These are phyloP conservation scores for Heterotis niloticus DNA, from an alignment of 2,113 vertebrate genomes.

Conservation along the genomic window DNA sequence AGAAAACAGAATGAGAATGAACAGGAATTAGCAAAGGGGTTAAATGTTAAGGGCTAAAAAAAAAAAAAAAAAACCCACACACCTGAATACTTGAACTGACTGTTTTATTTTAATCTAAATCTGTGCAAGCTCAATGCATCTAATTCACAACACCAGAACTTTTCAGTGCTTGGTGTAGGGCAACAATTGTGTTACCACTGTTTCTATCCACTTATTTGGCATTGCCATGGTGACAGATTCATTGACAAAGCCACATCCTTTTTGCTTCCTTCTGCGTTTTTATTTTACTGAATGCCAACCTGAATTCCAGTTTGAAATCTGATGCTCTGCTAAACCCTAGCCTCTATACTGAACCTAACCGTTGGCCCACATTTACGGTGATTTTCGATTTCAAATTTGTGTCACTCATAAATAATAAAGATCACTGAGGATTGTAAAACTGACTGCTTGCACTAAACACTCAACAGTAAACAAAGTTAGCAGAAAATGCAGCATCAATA, in stretches of 20 bases:
- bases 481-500: neutral
- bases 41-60: too few species aligned
- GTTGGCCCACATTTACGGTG: neutral
- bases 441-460: neutral
- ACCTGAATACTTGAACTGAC: too few species aligned
- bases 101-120: neutral
- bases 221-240: neutral
- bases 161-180: neutral
- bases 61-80: too few species aligned
- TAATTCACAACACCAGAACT: neutral
- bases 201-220: neutral
- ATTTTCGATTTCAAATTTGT: neutral
- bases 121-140: neutral
- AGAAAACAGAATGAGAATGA: too few species aligned
- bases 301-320: neutral
- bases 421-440: neutral
- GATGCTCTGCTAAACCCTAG: too few species aligned
- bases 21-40: too few species aligned
- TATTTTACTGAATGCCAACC: neutral
- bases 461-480: neutral
- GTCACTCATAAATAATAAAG: constrained; percentile 10
- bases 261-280: neutral
- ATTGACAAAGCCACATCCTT: neutral
- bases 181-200: neutral
- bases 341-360: too few species aligned